A percentile compares a stretch with the other conserved stretches of the same genome.
phyloP scores from a whole-genome alignment of 2,888 invertebrate species.

The Dioctria linearis region DNA sequence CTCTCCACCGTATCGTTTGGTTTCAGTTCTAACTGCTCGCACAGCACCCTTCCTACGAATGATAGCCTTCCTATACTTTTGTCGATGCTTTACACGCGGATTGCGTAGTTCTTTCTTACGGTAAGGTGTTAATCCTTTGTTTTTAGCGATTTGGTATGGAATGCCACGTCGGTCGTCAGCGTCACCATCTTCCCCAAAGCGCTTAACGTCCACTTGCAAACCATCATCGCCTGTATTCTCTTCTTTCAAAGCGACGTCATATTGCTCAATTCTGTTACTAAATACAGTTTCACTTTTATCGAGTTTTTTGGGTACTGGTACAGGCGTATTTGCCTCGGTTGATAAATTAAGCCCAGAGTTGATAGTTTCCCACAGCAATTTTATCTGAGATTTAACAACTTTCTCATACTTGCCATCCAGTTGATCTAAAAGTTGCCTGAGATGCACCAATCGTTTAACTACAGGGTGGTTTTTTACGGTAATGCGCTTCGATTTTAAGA shows the following conservation, averaged over 20 bases:
- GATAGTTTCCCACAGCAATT: conserved; percentile 75
- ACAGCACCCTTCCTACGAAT: conserved; percentile 95
- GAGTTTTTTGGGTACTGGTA: background rate
- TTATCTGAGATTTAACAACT: conserved; percentile 76
- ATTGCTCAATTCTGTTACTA: conserved; percentile 55
- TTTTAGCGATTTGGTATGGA: conserved; percentile 95
- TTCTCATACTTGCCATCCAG: conserved; percentile 80
- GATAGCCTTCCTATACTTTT: conserved; percentile 92
- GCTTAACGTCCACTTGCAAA: conserved; percentile 62
- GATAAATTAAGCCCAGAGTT: conserved; percentile 71
- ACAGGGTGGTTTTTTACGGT: conserved; percentile 90
- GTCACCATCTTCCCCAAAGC: conserved; percentile 58
- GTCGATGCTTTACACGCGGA: conserved; percentile 94
- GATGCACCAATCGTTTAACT: conserved; percentile 86
- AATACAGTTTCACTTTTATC: background rate
- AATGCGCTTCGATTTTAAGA: conserved; percentile 81
- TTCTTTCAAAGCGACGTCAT: conserved; percentile 59
- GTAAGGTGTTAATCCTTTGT: conserved; percentile 92
- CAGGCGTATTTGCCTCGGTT: background rate
- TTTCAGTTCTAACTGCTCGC: conserved; percentile 86
- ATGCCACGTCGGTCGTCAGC: conserved; percentile 81
- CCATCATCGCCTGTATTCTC: conserved; percentile 68
- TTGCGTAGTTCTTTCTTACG: conserved; percentile 94
- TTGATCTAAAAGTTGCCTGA: conserved; percentile 82
- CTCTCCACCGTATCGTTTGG: conserved; percentile 87